Base-by-base conservation (phyloP, 2,888 invertebrate species). In the Ichneumoninae sp. region DNA sequence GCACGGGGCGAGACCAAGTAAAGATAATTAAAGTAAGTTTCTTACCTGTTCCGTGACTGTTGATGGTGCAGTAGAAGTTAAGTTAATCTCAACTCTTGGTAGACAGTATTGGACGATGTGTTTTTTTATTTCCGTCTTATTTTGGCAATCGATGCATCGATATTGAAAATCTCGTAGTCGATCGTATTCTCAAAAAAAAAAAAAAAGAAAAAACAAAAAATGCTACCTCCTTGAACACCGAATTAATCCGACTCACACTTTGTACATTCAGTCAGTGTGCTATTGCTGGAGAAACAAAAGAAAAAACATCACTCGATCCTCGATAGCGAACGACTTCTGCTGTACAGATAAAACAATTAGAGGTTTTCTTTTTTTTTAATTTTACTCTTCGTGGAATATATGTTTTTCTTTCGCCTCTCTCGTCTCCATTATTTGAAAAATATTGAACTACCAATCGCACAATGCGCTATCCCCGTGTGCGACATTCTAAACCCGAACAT, bases 241-340 rank as follows among this genome's bases (percentile, higher is more conserved):
- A 26, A 57, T 22, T 6, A 57, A 26, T 26, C 10, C 57, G 16
- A 26, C 57, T 10, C 26, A 22, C 22, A 57, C 57, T 57, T 57
- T 22, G 8, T 26, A 22, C 26, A 57, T 26, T 57, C 26, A 26
- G 26, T 10, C 22, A 26, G 22, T 57, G 22, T 57, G 22, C 26
- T 57, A 26, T 26, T 33, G n/a, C 13, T 8, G 16, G 44, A 57
- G 26, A 73, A 22, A 26, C 10, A 22, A 60, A 3, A 40, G 10
- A 65, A 44, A 63, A 36, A 30, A 44, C 22, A 75, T 5, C 6
- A 13, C 57, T 63, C 73, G 57, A 44, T 47, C 54, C 30, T 70
- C 36, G 66, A 65, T 65, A 75, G 66, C 54, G 50, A 63, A 81
- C 30, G 57, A 70, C 57, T 77, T 77, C 33, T 71, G 44, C 75